Percentiles rank a stretch among this genome's conserved stretches.
These are phyloP conservation scores for Suncus etruscus DNA, from an alignment of 2,113 vertebrate species.

Conservation along the genomic window DNA sequence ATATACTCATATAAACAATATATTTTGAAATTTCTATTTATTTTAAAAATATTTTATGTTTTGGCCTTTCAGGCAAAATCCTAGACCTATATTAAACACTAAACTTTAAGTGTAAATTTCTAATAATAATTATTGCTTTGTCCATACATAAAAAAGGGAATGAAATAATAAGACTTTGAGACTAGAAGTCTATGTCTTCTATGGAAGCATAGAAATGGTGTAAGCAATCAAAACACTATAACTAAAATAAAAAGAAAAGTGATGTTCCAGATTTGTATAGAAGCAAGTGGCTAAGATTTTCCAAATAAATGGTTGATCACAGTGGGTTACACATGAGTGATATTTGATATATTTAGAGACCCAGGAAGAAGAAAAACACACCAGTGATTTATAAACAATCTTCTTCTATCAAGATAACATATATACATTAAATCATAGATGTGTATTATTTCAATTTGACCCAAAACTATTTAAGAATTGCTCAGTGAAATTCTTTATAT, in stretches of 20 bases:
- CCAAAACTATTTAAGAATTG: background rate
- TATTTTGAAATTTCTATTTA: background rate
- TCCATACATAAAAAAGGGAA: background rate
- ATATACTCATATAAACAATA: background rate
- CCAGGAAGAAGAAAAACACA: background rate
- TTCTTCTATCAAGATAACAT: background rate
- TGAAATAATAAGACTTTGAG: background rate
- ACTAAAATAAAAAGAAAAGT: background rate
- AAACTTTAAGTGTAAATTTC: background rate
- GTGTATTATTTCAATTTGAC: background rate
- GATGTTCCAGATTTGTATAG: background rate
- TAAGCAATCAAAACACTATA: background rate
- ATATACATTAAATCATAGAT: background rate
- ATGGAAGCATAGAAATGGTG: background rate
- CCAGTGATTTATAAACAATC: background rate
- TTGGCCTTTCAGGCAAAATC: background rate
- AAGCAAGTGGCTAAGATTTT: background rate
- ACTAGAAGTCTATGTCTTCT: slow-evolving; percentile 4
- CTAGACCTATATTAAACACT: background rate
- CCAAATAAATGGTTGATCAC: no score
- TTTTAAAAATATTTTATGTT: background rate
- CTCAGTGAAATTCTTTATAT: background rate
- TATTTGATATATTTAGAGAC: background rate
- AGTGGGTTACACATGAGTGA: background rate
- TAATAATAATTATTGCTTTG: background rate